Evolutionary conservation across 2,888 invertebrate genomes (phyloP).

Genomic region (Trileptium ribeirensis): DNA sequence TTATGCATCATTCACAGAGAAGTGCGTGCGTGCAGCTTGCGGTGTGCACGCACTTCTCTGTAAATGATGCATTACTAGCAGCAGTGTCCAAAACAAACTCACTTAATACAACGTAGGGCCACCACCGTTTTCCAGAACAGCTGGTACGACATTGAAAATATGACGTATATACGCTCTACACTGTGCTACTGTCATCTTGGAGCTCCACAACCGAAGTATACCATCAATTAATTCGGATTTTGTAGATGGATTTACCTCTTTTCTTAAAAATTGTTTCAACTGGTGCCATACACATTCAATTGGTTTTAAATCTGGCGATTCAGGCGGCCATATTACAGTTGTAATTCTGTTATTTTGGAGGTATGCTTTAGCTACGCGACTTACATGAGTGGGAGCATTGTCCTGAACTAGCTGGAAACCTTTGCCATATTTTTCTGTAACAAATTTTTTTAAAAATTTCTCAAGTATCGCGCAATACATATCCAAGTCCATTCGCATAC

Average conservation of each 20-base stretch:
- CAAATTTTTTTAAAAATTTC: too few relatives aligned
- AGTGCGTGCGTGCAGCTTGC: too few relatives aligned
- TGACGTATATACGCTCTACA: neutral
- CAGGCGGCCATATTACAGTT: neutral
- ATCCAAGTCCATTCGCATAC: neutral
- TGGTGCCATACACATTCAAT: neutral
- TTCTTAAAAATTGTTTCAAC: conserved; percentile 3
- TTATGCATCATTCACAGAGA: too few relatives aligned
- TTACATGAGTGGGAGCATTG: neutral
- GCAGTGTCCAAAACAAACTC: too few relatives aligned
- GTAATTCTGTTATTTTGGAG: neutral
- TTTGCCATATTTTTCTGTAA: too few relatives aligned
- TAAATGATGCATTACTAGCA: too few relatives aligned
- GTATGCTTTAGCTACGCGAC: neutral
- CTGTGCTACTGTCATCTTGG: neutral
- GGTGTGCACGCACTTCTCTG: too few relatives aligned
- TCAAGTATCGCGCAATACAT: too few relatives aligned
- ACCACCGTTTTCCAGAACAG: neutral
- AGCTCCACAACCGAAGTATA: neutral
- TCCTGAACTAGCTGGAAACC: neutral
- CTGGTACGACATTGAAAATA: neutral
- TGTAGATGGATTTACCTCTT: neutral
- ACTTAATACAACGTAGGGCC: neutral
- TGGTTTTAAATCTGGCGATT: conserved; percentile 12
- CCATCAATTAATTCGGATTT: neutral